Evolutionary conservation across 1,140 invertebrate species (phyloP), one percentile per base, ranked within the genome.

Genomic region (Steinernema feltiae): DNA sequence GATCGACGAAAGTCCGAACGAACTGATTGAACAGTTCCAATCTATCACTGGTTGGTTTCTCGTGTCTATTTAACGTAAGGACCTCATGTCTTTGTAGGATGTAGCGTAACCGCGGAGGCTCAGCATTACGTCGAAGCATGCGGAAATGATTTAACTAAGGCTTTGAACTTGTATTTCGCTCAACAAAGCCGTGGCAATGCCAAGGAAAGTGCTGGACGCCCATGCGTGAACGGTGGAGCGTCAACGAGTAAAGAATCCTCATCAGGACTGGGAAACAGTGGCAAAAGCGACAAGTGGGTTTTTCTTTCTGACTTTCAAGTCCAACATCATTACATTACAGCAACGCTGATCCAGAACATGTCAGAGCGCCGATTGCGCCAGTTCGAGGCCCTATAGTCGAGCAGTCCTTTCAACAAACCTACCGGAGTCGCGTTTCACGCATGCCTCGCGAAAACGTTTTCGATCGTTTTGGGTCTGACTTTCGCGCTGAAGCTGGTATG

Each of bases 351-450:
- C 53, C 75, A 21, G 88, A 88, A 76, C 87, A 87, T 70, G 88
- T 92, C 24, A 84, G 91, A 77, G 89, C 91, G 27, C 91, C 91
- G 29, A 91, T 92, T 80, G 89, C 90, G 74, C 91, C 91, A 24
- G 90, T 88, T 41, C 88, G 89, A 79, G 91, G 91, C 85, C 88
- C 90, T 41, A 81, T 90, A 29, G 87, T 91, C 0, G 88, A 90
- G 18, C 80, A 82, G 35, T 70, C 77, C 0, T 84, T 78, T 70
- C 30, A 53, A 21, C 69, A 81, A 87, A 89, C 79, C 75, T 83
- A 78, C 69, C 75, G 70, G 35, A 18, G 84, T 86, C 29, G 88
- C 87, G 80, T 85, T 83, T 76, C 87, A 79, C 84, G 88, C 82
- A 78, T 87, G 69, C 85, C 88, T 78, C 86, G 88, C 0, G 88